Evolutionary conservation across 2,113 vertebrate species (phyloP).

Genomic region (Hiodon alosoides): DNA sequence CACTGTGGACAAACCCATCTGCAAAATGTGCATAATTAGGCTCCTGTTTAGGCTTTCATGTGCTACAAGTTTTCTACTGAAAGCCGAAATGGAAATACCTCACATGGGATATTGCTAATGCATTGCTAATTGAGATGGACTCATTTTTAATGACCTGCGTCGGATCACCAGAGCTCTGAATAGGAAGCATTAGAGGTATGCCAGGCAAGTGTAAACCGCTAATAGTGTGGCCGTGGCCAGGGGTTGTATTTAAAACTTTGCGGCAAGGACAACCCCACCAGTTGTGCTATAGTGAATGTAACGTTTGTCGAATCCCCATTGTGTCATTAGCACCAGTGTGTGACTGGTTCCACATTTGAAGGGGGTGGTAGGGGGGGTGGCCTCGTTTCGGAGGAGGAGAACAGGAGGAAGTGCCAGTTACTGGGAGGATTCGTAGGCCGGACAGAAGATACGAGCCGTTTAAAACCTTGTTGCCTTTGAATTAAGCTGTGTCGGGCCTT

Average conservation of each 20-base stretch:
- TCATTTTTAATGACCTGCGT: constrained; percentile 57
- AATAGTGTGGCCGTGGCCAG: constrained; percentile 49
- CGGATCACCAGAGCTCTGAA: constrained; percentile 36
- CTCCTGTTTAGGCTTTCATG: constrained; percentile 26
- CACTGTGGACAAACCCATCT: constrained; percentile 33
- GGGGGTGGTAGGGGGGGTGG: too few relatives aligned
- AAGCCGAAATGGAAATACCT: constrained; percentile 38
- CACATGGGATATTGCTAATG: constrained; percentile 49
- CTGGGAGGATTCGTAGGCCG: too few relatives aligned
- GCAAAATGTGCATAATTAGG: constrained; percentile 52
- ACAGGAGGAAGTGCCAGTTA: too few relatives aligned
- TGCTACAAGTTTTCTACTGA: constrained; percentile 43
- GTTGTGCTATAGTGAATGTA: background rate
- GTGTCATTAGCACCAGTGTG: too few relatives aligned
- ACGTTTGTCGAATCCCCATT: too few relatives aligned
- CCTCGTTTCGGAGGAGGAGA: too few relatives aligned
- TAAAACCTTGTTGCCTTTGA: too few relatives aligned
- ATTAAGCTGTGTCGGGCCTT: too few relatives aligned
- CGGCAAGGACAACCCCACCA: background rate
- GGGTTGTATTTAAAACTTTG: constrained; percentile 51
- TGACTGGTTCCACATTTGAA: too few relatives aligned
- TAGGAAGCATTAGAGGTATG: constrained; percentile 28
- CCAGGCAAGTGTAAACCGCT: constrained; percentile 22
- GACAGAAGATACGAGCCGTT: too few relatives aligned
- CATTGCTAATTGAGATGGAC: constrained; percentile 58